Percentiles rank a stretch among this genome's conserved stretches.
These are phyloP conservation scores for Prosapia bicincta DNA, from an alignment of 2,888 invertebrate species.

Conservation along the genomic window DNA sequence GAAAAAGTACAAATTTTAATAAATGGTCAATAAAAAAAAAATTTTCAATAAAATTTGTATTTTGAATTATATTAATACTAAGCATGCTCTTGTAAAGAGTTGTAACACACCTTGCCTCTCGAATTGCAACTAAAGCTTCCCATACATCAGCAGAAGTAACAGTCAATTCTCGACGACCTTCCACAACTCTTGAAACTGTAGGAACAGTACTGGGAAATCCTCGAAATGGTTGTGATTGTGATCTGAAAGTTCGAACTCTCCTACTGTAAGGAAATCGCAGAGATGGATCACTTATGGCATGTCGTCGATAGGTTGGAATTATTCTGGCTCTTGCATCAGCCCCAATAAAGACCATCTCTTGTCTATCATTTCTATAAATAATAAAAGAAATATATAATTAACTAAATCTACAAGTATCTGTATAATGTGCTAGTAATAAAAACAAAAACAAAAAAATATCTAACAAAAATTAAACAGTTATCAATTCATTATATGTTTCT, in stretches of 20 bases:
- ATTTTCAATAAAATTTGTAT: too few species aligned
- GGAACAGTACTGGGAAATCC: constrained; percentile 22
- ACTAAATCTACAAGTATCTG: too few species aligned
- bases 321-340: constrained; percentile 31
- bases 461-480: too few species aligned
- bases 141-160: constrained; percentile 57
- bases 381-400: too few species aligned
- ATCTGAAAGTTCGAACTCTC: constrained; percentile 6
- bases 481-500: too few species aligned
- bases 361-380: background rate
- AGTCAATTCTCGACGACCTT: constrained; percentile 43
- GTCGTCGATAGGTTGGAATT: background rate
- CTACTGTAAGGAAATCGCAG: background rate
- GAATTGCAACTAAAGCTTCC: constrained; percentile 63
- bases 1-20: too few species aligned
- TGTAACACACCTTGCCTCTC: constrained; percentile 54
- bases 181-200: constrained; percentile 2
- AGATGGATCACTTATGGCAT: background rate
- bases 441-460: too few species aligned
- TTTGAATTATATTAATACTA: too few species aligned
- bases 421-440: too few species aligned
- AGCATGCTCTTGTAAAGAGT: too few species aligned
- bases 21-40: too few species aligned
- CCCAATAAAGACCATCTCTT: constrained; percentile 32
- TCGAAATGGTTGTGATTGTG: constrained; percentile 16